phyloP scores from a whole-genome alignment of 2,113 vertebrate species.

The Aleadryas rufinucha region DNA sequence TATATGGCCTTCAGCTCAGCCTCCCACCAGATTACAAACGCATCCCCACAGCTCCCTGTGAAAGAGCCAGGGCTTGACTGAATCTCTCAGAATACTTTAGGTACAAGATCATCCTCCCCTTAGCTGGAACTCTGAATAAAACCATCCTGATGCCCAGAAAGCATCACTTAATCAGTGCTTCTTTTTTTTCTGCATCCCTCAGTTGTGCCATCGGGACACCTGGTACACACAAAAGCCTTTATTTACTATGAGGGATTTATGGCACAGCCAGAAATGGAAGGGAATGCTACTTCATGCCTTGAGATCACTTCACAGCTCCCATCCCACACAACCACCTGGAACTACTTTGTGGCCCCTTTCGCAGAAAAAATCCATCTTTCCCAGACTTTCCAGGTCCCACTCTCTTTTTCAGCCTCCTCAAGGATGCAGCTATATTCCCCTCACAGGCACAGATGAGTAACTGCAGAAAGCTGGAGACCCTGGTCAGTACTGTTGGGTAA shows the following conservation, averaged over 20 bases:
- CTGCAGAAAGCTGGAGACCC: background rate
- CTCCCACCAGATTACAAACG: background rate
- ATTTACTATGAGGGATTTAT: background rate
- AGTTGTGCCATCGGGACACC: background rate
- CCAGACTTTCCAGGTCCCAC: background rate
- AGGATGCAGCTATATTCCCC: background rate
- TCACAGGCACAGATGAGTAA: background rate
- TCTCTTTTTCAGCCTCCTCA: background rate
- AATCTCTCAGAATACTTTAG: slow-evolving; percentile 20
- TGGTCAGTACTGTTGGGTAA: background rate
- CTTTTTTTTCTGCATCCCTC: background rate
- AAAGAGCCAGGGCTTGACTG: slow-evolving; percentile 11
- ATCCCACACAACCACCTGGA: background rate
- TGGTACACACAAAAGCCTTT: background rate
- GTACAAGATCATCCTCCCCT: slow-evolving; percentile 9
- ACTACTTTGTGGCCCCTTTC: background rate
- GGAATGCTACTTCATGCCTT: background rate
- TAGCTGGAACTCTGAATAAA: background rate
- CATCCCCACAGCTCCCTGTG: background rate
- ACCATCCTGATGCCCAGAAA: background rate
- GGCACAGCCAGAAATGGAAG: background rate
- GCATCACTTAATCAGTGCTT: rapidly evolving
- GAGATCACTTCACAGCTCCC: background rate
- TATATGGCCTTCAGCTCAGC: slow-evolving; percentile 52
- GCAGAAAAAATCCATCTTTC: background rate